Percentiles rank a stretch among this genome's conserved stretches.
Conservation (phyloP, 2,888 invertebrate species). For the Oscheius sp. region DNA sequence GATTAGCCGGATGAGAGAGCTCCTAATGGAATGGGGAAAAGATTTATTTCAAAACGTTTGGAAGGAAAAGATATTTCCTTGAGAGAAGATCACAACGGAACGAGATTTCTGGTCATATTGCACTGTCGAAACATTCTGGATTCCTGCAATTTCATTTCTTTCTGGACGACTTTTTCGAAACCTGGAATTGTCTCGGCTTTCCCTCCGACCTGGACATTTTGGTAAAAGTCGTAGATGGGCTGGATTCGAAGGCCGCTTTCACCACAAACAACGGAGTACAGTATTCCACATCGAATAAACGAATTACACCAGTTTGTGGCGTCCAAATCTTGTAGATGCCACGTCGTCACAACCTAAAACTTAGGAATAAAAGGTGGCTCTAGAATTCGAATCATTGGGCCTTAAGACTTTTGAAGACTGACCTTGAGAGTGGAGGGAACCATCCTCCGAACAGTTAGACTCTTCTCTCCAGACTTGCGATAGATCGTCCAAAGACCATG, state of each 20-base stretch:
- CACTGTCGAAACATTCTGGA: constrained; percentile 31
- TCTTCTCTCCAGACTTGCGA: constrained; percentile 29
- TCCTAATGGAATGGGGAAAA: background rate
- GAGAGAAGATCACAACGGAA: constrained; percentile 36
- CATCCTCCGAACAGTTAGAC: constrained; percentile 41
- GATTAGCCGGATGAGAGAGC: constrained; percentile 7
- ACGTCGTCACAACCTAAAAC: constrained; percentile 38
- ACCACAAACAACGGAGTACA: constrained; percentile 41
- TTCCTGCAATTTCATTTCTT: background rate
- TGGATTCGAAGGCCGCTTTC: constrained; percentile 7
- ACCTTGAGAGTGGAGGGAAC: constrained; percentile 36
- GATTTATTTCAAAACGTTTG: constrained; percentile 1
- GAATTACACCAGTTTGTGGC: constrained; percentile 40
- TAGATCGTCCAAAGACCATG: constrained; percentile 97
- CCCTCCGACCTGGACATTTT: constrained; percentile 38
- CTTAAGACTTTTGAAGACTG: background rate
- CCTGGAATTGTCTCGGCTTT: constrained; percentile 30
- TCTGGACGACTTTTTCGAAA: too few relatives aligned
- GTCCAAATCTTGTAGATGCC: constrained; percentile 23
- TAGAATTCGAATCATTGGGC: background rate
- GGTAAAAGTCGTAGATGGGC: constrained; percentile 48
- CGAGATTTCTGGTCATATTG: constrained; percentile 47
- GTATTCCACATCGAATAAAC: constrained; percentile 44
- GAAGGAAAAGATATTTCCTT: constrained; percentile 34
- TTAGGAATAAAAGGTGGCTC: too few relatives aligned